Base-by-base conservation (phyloP, 2,888 invertebrate genomes). In the Melanotus villosus region DNA sequence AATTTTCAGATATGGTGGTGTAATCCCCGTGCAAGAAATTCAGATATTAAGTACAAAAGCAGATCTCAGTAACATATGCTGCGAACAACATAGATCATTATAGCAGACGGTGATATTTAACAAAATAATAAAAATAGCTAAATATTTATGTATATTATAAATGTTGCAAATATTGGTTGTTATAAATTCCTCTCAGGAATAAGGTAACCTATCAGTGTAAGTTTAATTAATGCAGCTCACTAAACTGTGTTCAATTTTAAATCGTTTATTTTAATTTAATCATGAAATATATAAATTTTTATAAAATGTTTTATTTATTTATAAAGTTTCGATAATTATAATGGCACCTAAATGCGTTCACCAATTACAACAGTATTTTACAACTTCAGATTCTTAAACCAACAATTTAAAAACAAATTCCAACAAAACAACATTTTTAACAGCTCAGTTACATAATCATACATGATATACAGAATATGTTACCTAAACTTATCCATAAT, bases 11-110 rank as follows among this genome's bases (percentile, higher is more conserved):
- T 60, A 36, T 45, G 63, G 38, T 30, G 68, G 68, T 62, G 56
- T 63, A 56, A 66, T 75, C 52, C 65, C 66, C 43, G 57, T 71
- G 19, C 62, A 68, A 16, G 65, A 70, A 32, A 45, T 70, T n/a
- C 64, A 66, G 30, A 66, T 67, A 47, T 56, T 66, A 30, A 70
- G 72, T 60, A 65, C 70, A 47, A 74, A 75, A 50, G 36, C 38
- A 30, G 74, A 75, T 68, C 71, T 75, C 65, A 64, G 59, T 19
- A 73, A 68, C 41, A 23, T 68, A 16, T 41, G 41, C 18, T 16
- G 21, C n/a, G 73, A 75, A 69, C 64, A 74, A 50, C 73, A 74
- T 34, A 70, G 75, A 64, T 75, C 75, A 56, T 71, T 77, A 54
- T 68, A 64, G 32, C 57, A 58, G 18, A 36, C 18, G 9, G 1